A percentile compares a stretch with the other conserved stretches of the same genome.
phyloP scores from a whole-genome alignment of 1,140 invertebrate genomes.

The Drosophila kanapiae region DNA sequence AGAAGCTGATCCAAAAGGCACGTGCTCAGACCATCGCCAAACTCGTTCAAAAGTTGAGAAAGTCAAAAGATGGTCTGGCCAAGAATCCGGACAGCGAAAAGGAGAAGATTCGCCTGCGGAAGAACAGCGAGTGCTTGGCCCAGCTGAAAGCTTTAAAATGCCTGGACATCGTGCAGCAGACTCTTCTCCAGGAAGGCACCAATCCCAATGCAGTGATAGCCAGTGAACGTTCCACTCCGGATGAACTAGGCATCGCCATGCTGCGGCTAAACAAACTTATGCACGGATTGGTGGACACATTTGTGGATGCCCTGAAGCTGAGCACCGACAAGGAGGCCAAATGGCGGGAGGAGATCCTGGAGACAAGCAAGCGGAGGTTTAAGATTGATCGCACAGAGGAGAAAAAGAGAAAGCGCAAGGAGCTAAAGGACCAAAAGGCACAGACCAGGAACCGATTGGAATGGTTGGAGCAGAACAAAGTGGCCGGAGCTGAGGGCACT shows the following conservation, averaged over 20 bases:
- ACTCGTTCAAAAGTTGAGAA: slow-evolving; percentile 76
- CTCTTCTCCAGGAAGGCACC: slow-evolving; percentile 58
- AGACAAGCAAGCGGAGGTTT: slow-evolving; percentile 66
- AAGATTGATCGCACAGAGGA: slow-evolving; percentile 66
- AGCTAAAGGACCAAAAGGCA: slow-evolving; percentile 68
- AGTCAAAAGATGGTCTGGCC: slow-evolving; percentile 55
- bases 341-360: slow-evolving; percentile 70
- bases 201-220: slow-evolving; percentile 63
- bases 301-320: slow-evolving; percentile 53
- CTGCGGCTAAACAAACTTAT: slow-evolving; percentile 71
- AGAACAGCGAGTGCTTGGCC: slow-evolving; percentile 55
- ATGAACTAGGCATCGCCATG: slow-evolving; percentile 74
- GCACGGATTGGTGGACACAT: slow-evolving; percentile 49
- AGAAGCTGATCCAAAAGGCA: slow-evolving; percentile 70
- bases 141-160: slow-evolving; percentile 61
- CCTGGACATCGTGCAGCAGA: slow-evolving; percentile 55
- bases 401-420: slow-evolving; percentile 59
- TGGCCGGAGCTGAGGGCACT: neutral
- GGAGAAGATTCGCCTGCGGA: slow-evolving; percentile 55
- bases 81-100: slow-evolving; percentile 61
- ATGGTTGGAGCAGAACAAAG: slow-evolving; percentile 68
- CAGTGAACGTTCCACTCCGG: slow-evolving; percentile 68
- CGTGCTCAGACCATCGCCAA: slow-evolving; percentile 77
- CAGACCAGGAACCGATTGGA: slow-evolving; percentile 64
- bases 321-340: slow-evolving; percentile 39